Evolutionary conservation across 2,888 invertebrate species (phyloP).

Genomic region (Xestia xanthographa): DNA sequence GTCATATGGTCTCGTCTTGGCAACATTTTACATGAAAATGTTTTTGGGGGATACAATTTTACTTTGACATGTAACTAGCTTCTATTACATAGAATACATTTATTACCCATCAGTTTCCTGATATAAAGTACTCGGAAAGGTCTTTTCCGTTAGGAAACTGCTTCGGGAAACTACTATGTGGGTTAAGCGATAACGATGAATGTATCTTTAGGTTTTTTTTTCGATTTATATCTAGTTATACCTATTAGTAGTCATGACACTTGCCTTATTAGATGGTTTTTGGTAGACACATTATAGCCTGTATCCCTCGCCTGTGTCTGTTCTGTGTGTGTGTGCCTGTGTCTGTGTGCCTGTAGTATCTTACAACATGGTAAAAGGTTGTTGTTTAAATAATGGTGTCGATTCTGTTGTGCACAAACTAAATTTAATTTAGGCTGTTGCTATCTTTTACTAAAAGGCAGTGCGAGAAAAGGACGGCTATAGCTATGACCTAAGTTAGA

Average conservation of each 20-base stretch:
- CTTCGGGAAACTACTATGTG: conserved; percentile 31
- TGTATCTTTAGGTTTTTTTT: not conserved
- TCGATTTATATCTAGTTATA: not conserved
- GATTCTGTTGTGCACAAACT: too few species aligned
- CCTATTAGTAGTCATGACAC: not conserved
- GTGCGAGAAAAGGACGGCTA: too few species aligned
- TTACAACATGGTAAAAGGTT: not conserved
- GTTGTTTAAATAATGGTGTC: not conserved
- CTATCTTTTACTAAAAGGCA: too few species aligned
- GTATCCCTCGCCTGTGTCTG: too few species aligned
- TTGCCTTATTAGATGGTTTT: not conserved
- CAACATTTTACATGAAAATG: too few species aligned
- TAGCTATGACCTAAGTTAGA: too few species aligned
- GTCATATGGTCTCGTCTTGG: too few species aligned
- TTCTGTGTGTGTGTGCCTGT: too few species aligned
- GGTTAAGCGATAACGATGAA: conserved; percentile 16
- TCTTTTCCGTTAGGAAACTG: conserved; percentile 46
- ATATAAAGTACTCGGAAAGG: conserved; percentile 44
- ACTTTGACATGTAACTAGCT: not conserved
- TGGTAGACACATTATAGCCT: too few species aligned
- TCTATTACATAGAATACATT: conserved; percentile 9
- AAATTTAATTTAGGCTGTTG: too few species aligned
- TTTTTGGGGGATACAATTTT: not conserved
- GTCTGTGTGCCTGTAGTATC: too few species aligned
- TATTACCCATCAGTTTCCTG: conserved; percentile 39